Base-by-base conservation (phyloP, 2,113 vertebrate genomes). In the Philantomba maxwellii region DNA sequence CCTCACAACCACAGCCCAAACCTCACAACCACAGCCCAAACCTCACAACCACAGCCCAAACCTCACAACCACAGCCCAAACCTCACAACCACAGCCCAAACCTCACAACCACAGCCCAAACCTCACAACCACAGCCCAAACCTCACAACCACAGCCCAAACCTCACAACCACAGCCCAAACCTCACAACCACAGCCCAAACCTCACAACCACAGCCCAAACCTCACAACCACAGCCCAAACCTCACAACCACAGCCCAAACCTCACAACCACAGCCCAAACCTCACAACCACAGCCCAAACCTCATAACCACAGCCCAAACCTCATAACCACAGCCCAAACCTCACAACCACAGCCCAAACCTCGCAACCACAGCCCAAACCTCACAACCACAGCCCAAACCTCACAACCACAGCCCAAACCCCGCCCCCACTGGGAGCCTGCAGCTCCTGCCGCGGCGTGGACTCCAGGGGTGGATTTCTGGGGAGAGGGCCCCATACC, bases 371-470 rank as follows among this genome's bases (percentile, higher is more conserved):
- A 43, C 39, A 43, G 39, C 39, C 39, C 39, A 43, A 43, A 43
- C 39, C 39, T 43, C 39, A 43, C 39, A 3, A 43, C 39, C 39
- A 43, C 39, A 43, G 39, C 39, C 39, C 39, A 43, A 43, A 43
- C 39, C 39, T 43, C 43, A 14, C 21, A 25, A 55, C 75, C 26
- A 11, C 55, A 47, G 49, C 47, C 49, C 77, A 60, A 7, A 36
- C 1, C 19, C 14, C 77, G 12, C 30, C 4, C 8, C 64, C 53
- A 21, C 25, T 2, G 0, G 25, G 30, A 15, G 49, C 26, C 47
- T 12, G 62, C 6, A 5, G 5, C 1, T 6, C 39, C 58, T 2
- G 13, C 30, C 19, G 0, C 0, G 28, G 36, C 0, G 0, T 30
- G 53, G 16, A 6, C 17, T 28, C 58, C 7, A 83, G 49, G 51